Percentiles rank a stretch among this genome's conserved stretches.
These are phyloP conservation scores for Poecilia velifera DNA, from an alignment of 2,797 vertebrate species.

Conservation along the genomic window DNA sequence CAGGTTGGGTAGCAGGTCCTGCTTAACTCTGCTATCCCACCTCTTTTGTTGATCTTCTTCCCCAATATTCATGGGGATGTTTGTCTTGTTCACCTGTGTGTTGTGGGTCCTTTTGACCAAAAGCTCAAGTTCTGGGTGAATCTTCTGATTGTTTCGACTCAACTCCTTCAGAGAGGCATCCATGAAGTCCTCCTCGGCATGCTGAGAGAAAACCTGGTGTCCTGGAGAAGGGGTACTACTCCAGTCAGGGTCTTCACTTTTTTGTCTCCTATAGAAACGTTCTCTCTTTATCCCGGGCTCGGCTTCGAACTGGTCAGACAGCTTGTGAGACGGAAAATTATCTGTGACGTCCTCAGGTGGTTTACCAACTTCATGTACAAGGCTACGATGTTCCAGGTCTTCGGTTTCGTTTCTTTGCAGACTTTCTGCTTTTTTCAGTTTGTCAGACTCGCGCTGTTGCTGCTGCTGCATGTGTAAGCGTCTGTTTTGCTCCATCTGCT, in stretches of 20 bases:
- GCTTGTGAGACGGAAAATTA: conserved; percentile 95
- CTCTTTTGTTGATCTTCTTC: conserved; percentile 89
- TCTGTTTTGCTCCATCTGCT: conserved; percentile 98
- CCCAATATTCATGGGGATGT: conserved; percentile 79
- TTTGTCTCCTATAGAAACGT: conserved; percentile 93
- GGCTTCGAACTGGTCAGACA: conserved; percentile 88
- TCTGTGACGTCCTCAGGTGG: conserved; percentile 98
- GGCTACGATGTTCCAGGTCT: conserved; percentile 93
- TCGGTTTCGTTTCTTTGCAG: conserved; percentile 88
- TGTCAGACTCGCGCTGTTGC: conserved; percentile 92
- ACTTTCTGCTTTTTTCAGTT: conserved; percentile 90
- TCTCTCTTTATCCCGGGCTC: conserved; percentile 90
- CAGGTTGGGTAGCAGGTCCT: conserved; percentile 87
- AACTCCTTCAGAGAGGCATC: conserved; percentile 89
- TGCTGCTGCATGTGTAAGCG: conserved; percentile 89
- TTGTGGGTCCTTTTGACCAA: conserved; percentile 85
- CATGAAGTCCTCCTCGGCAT: conserved; percentile 83
- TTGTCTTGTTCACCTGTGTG: conserved; percentile 87
- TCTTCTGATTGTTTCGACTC: conserved; percentile 87
- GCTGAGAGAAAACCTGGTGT: conserved; percentile 83
- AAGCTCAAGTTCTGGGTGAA: conserved; percentile 84
- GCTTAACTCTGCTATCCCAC: conserved; percentile 91
- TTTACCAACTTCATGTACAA: conserved; percentile 97
- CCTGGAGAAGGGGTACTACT: conserved; percentile 86
- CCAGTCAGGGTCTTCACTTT: conserved; percentile 93